phyloP scores from a whole-genome alignment of 2,113 vertebrate species.

The Hippocampus comes region DNA sequence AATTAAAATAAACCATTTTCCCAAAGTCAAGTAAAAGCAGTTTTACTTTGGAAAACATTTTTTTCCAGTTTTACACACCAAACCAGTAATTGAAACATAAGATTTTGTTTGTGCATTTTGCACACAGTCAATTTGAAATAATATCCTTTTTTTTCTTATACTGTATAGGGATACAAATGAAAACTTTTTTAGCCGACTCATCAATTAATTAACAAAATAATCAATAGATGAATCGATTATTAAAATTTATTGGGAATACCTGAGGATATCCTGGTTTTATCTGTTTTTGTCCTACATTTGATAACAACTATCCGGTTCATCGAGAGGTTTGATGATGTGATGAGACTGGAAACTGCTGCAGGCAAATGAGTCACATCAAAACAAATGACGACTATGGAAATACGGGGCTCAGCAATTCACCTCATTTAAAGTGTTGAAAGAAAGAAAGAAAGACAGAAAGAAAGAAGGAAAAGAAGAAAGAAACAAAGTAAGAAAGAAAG shows the following conservation, averaged over 20 bases:
- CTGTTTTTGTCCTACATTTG: conserved; percentile 42
- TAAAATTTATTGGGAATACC: conserved; percentile 13
- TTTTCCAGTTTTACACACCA: too few species aligned
- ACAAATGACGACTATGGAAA: conserved; percentile 6
- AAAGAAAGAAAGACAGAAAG: neutral
- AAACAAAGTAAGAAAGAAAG: neutral
- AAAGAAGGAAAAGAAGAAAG: neutral
- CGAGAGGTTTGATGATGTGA: conserved; percentile 11
- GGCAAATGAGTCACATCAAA: conserved; percentile 7
- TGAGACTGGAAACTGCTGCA: conserved; percentile 17
- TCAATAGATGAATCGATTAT: conserved; percentile 14
- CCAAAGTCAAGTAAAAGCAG: too few species aligned
- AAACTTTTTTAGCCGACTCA: too few species aligned
- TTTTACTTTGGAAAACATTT: too few species aligned
- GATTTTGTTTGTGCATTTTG: too few species aligned
- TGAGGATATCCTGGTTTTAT: conserved; percentile 12
- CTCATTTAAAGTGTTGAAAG: neutral
- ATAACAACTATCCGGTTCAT: conserved; percentile 25
- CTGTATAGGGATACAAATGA: too few species aligned
- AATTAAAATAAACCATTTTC: too few species aligned
- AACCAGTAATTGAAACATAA: too few species aligned
- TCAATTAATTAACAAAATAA: conserved; percentile 10
- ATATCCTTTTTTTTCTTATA: too few species aligned
- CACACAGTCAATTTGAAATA: too few species aligned
- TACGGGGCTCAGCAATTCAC: neutral